phyloP scores from a whole-genome alignment of 2,113 vertebrate genomes.

The Dasyprocta punctata region DNA sequence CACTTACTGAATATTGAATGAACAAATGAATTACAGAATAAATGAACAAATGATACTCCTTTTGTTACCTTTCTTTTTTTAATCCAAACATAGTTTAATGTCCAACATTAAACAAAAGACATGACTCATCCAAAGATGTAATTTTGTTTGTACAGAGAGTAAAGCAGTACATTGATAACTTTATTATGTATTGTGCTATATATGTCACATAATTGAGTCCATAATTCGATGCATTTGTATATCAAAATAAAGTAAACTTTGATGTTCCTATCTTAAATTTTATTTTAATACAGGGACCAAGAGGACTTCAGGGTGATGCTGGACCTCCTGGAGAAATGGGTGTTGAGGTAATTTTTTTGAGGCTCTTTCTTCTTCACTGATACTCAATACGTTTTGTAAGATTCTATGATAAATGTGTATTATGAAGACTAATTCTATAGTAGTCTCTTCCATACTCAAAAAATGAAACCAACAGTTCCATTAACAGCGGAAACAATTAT shows the following conservation, averaged over 20 bases:
- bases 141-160: slow-evolving; percentile 30
- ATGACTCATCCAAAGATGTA: background rate
- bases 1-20: background rate
- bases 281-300: slow-evolving; percentile 89
- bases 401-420: background rate
- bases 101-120: background rate
- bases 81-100: slow-evolving; percentile 22
- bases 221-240: slow-evolving; percentile 29
- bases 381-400: background rate
- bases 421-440: background rate
- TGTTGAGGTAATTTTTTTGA: slow-evolving; percentile 88
- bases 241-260: slow-evolving; percentile 53
- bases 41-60: background rate
- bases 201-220: background rate
- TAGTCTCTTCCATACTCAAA: slow-evolving; percentile 9
- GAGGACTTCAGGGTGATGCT: slow-evolving; percentile 91
- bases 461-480: slow-evolving; percentile 28
- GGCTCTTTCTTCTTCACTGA: background rate
- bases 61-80: background rate
- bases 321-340: slow-evolving; percentile 94
- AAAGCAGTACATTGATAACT: background rate
- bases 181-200: background rate
- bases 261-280: slow-evolving; percentile 74
- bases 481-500: background rate
- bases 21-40: background rate